Base-by-base conservation (phyloP, 2,797 vertebrate species). In the Urosaurus nigricauda region DNA sequence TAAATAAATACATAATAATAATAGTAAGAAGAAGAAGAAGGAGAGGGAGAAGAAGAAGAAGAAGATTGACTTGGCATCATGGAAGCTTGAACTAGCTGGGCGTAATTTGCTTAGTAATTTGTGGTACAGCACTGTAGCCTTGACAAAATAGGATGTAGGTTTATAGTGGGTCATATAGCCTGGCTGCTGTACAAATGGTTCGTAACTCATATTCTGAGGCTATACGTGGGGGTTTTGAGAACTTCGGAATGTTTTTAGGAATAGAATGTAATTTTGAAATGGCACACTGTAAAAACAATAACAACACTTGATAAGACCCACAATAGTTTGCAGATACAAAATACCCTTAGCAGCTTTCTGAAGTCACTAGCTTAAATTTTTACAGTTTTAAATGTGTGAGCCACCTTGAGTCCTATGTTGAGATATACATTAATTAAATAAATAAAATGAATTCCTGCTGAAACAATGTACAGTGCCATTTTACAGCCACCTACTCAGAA, bases 371-470 rank as follows among this genome's bases (percentile, higher is more conserved):
- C 19, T 75, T 74, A 63, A 35, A 53, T 74, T 74, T 17, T 40
- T 74, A 19, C 60, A 82, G 63, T n/a, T 89, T 37, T 89, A 80
- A 71, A 75, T 91, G 58, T 5, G 19, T 91, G 19, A 68, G 65
- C 29, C 11, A 4, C 65, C 65, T 32, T 32, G 65, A 26, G 11
- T 32, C 3, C 65, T 68, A 8, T 68, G 12, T 68, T 68, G 29
- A 29, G 29, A 68, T 68, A 68, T 68, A 32, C 4, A 68, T 63
- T 63, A 63, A 24, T 32, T 32, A 68, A 32, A 32, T 68, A 32
- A 32, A 32, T 29, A 65, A 65, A 51, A 79, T 89, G 81, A 84
- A 26, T 40, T 75, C 16, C 43, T 92, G 43, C 71, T 90, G 81
- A 90, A 90, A 90, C 71, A 83, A 47, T 53, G 91, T 2, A 51